Conservation (phyloP, 2,113 vertebrate genomes). For the Pterocles burchelli region DNA sequence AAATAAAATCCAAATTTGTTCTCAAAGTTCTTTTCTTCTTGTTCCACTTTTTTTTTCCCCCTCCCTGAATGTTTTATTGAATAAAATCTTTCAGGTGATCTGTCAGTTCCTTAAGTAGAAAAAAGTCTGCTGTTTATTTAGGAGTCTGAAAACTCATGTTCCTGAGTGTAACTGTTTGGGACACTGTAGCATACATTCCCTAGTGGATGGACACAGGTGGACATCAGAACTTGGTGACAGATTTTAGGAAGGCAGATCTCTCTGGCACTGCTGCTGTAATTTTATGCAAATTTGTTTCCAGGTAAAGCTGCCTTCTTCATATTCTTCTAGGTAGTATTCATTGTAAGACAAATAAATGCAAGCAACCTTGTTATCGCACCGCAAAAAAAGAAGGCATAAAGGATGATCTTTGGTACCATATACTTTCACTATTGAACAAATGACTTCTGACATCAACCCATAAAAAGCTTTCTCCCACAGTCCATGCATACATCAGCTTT, state of each 20-base stretch:
- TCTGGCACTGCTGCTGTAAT: neutral
- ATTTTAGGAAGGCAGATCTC: neutral
- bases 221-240: neutral
- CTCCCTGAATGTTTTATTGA: neutral
- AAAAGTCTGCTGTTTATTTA: neutral
- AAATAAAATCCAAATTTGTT: neutral
- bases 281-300: neutral
- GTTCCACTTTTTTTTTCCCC: neutral
- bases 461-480: neutral
- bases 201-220: neutral
- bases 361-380: neutral
- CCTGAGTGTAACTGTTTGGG: neutral
- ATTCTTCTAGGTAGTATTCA: neutral
- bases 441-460: neutral
- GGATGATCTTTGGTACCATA: neutral
- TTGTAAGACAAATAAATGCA: neutral
- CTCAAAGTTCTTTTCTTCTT: neutral
- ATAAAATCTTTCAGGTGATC: neutral
- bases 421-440: neutral
- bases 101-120: neutral
- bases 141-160: neutral
- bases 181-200: neutral
- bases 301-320: neutral
- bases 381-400: neutral
- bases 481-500: neutral